Evolutionary conservation across 2,797 vertebrate species (phyloP).

Genomic region (Tangara arthus): DNA sequence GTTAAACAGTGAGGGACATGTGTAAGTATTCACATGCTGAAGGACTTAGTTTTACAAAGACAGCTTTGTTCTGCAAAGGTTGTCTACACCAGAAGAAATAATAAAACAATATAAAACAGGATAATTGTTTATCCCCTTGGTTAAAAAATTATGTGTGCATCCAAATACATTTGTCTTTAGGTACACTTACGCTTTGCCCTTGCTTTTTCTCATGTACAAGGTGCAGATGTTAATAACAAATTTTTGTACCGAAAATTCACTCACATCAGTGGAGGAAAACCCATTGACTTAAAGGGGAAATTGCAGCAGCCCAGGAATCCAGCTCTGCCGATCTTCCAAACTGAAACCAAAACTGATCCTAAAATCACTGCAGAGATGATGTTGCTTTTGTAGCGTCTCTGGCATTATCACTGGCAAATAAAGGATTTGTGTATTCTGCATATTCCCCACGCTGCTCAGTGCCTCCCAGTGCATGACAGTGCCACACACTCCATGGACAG

Average conservation of each 20-base stretch:
- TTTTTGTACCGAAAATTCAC: neutral
- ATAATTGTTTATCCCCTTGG: neutral
- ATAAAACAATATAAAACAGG: constrained; percentile 25
- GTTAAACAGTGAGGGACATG: constrained; percentile 6
- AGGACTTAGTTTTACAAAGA: constrained; percentile 51
- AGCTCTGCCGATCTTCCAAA: neutral
- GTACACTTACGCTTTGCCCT: neutral
- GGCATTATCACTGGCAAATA: neutral
- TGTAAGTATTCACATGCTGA: constrained; percentile 13
- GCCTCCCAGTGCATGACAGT: neutral
- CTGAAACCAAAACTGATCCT: constrained; percentile 29
- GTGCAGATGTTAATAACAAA: neutral
- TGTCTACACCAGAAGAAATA: neutral
- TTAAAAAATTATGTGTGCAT: neutral
- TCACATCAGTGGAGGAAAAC: neutral
- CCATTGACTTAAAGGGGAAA: neutral
- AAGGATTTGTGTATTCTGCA: neutral
- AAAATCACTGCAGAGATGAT: neutral
- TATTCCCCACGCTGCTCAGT: neutral
- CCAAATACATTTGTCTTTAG: neutral
- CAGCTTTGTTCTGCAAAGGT: constrained; percentile 39
- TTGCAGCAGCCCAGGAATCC: neutral
- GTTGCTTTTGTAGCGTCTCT: neutral
- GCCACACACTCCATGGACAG: fast-evolving
- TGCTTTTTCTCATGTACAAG: neutral